A percentile compares a stretch with the other conserved stretches of the same genome.
Conservation (phyloP, 1,140 invertebrate genomes). For the Cherax destructor region DNA sequence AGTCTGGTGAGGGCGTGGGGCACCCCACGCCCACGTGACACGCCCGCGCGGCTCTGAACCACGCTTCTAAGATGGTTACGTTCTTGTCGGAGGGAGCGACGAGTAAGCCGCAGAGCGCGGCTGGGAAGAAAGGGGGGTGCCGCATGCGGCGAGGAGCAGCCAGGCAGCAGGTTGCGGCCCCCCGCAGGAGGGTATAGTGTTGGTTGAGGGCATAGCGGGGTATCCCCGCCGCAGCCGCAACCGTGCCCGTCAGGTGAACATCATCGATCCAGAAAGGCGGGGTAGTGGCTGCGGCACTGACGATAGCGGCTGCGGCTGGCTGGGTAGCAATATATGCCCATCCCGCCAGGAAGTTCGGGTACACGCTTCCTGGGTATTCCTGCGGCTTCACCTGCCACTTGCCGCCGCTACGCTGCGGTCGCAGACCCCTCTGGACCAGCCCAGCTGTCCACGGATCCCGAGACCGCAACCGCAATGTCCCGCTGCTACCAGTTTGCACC, state of each 20-base stretch:
- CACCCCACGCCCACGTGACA: constrained; percentile 19
- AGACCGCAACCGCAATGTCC: not conserved
- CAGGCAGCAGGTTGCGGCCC: constrained; percentile 33
- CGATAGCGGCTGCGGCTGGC: constrained; percentile 76
- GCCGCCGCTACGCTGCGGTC: constrained; percentile 15
- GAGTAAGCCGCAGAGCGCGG: constrained; percentile 33
- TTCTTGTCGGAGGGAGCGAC: constrained; percentile 49
- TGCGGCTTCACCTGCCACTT: constrained; percentile 73
- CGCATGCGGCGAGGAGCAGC: not conserved
- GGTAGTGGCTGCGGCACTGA: constrained; percentile 75
- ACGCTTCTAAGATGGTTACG: constrained; percentile 14
- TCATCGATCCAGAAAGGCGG: constrained; percentile 92
- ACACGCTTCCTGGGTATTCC: constrained; percentile 80
- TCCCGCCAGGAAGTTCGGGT: constrained; percentile 86
- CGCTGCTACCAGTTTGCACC: not conserved
- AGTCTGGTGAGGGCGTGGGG: not conserved
- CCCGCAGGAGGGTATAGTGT: constrained; percentile 24
- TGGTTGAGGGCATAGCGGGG: constrained; percentile 47
- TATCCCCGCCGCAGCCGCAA: constrained; percentile 75
- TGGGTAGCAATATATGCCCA: constrained; percentile 88
- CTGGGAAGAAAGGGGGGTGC: no score
- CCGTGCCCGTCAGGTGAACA: constrained; percentile 85
- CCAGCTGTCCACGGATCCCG: constrained; percentile 28
- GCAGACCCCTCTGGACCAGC: constrained; percentile 37
- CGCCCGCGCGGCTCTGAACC: constrained; percentile 13